Conservation (phyloP, 37 sponge, comb jelly and placozoan species). For the Cliona cf. orientalis region DNA sequence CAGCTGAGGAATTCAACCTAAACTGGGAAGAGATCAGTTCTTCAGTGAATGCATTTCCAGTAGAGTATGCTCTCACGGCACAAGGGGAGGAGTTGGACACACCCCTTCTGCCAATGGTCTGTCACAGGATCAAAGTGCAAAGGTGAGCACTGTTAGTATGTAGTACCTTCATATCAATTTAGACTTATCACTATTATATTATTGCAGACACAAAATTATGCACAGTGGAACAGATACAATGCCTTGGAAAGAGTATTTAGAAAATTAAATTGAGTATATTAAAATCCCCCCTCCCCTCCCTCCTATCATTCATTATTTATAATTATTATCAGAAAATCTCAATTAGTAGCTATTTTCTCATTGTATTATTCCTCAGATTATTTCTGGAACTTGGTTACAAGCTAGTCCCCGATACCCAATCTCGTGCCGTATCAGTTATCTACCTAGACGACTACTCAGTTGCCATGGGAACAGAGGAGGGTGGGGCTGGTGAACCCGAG, state of each 20-base stretch:
- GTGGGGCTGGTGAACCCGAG: neutral
- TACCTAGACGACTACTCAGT: neutral
- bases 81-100: conserved; percentile 19
- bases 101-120: conserved; percentile 39
- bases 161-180: neutral
- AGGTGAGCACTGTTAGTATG: conserved; percentile 35
- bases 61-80: conserved; percentile 27
- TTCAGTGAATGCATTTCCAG: conserved; percentile 7
- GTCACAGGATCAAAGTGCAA: conserved; percentile 65
- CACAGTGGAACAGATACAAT: conserved; percentile 40
- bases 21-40: conserved; percentile 45
- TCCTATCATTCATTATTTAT: no score
- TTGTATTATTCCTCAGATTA: conserved; percentile 16
- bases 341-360: no score
- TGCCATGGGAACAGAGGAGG: neutral
- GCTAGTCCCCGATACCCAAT: conserved; percentile 16
- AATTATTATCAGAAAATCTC: no score
- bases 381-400: conserved; percentile 54
- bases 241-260: conserved; percentile 57
- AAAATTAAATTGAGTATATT: no score
- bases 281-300: no score
- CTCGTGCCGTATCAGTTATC: conserved; percentile 53
- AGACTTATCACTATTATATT: neutral
- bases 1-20: conserved; percentile 37
- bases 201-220: conserved; percentile 44